phyloP scores from a whole-genome alignment of 2,888 invertebrate genomes.

The Dusona sp. region DNA sequence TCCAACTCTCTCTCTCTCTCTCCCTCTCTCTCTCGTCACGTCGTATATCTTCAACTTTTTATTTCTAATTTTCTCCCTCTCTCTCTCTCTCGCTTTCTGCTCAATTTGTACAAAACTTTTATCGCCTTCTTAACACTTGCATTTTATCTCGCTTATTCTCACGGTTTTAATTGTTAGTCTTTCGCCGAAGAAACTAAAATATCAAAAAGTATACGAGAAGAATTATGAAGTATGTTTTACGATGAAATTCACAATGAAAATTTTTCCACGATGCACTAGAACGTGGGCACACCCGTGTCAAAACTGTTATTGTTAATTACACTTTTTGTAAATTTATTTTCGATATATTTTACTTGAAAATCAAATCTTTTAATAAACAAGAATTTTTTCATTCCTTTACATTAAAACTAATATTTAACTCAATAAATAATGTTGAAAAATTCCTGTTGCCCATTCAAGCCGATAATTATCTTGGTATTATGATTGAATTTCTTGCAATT shows the following conservation, averaged over 20 bases:
- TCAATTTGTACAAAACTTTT: not conserved
- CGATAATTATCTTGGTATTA: no score
- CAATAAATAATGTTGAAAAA: not conserved
- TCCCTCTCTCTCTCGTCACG: constrained; percentile 39
- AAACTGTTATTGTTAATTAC: not conserved
- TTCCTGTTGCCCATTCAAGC: no score
- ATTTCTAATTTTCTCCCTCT: not conserved
- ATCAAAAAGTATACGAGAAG: not conserved
- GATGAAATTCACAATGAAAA: not conserved
- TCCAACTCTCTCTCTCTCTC: constrained; percentile 47
- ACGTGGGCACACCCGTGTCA: not conserved
- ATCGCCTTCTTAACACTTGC: constrained; percentile 11
- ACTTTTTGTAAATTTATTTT: no score
- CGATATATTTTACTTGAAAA: not conserved
- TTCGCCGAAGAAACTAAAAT: not conserved
- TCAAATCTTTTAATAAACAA: no score
- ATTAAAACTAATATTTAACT: not conserved
- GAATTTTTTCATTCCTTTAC: no score
- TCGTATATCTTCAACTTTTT: constrained; percentile 39
- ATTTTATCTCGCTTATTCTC: not conserved
- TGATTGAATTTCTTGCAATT: no score
- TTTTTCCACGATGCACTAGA: not conserved
- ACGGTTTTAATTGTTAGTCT: constrained; percentile 7
- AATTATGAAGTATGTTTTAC: not conserved
- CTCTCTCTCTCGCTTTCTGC: constrained; percentile 27